Percentiles rank a stretch among this genome's conserved stretches.
These are phyloP conservation scores for Drosophila bifasciata DNA, from an alignment of 1,140 invertebrate species.

Conservation along the genomic window DNA sequence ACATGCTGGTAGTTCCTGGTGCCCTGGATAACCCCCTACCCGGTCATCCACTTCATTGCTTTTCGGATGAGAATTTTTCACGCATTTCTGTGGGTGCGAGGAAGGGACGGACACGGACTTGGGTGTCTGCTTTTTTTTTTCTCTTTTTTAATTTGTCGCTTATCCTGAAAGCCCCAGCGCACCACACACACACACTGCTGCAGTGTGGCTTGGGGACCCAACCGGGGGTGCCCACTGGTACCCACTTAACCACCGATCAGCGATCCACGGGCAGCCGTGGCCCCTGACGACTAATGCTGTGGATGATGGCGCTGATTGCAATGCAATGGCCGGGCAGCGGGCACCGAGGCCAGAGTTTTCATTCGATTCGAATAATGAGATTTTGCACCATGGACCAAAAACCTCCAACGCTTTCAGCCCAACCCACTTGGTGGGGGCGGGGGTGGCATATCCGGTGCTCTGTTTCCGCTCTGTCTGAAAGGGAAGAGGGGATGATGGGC, in stretches of 20 bases:
- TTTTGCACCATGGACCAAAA: conserved; percentile 35
- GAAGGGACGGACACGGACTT: no score
- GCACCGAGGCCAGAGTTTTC: conserved; percentile 13
- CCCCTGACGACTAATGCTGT: conserved; percentile 33
- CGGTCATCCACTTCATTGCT: background rate
- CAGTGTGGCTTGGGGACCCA: no score
- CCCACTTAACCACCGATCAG: conserved; percentile 40
- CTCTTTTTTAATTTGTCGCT: conserved; percentile 47
- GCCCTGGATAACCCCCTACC: background rate
- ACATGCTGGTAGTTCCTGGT: background rate
- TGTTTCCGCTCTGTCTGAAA: no score
- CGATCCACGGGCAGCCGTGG: conserved; percentile 34
- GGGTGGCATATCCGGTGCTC: no score
- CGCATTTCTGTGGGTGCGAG: conserved; percentile 11
- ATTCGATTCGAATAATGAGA: conserved; percentile 54
- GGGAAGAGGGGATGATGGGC: conserved; percentile 13
- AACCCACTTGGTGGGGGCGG: background rate
- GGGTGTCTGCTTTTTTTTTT: no score
- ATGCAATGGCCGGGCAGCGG: conserved; percentile 14
- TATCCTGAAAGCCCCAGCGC: conserved; percentile 8
- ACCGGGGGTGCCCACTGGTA: no score
- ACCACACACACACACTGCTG: background rate
- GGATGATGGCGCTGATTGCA: conserved; percentile 47
- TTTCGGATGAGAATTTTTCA: conserved; percentile 7
- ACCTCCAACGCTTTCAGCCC: conserved; percentile 7